Base-by-base conservation (phyloP, 1,140 invertebrate genomes). In the Mactra quadrangularis region DNA sequence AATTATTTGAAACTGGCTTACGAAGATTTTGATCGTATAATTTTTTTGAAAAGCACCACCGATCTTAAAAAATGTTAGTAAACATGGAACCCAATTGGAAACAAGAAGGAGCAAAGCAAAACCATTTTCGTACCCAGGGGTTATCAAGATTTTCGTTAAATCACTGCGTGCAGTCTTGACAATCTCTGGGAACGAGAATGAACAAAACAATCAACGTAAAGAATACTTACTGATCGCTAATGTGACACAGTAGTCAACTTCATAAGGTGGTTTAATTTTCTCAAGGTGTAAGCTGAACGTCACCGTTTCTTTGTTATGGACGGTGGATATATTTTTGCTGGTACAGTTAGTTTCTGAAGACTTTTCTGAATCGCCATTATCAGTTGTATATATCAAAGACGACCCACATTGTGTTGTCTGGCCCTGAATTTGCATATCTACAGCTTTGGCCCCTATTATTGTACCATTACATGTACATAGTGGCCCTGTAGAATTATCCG, bases 401-500 rank as follows among this genome's bases (percentile, higher is more conserved):
- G 64, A 50, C 2, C 64, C 64, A 31, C 64, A 68, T 27, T 27
- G 13, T 13, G 25, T 11, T 47, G 22, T 68, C 19, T 68, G 3
- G 41, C 45, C 64, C 0, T 68, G 9, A 22, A 68, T 25, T 19
- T 27, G 47, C 2, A 68, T 2, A 31, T 22, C 27, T 22, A 68
- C 29, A 33, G 47, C 45, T 47, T 68, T 68, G 4, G 64, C 64
- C 45, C 45, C 45, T 3, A 7, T 29, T 29, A 68, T 31, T 3
- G 45, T 31, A 4, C n/a, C 45, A n/a, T 50, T 68, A 50, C 64
- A 68, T 6, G 45, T 17, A 31, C 64, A 68, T 1, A 68, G 25
- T n/a, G 64, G 64, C 19, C 64, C 64, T 29, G 64, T 47, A 2
- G 64, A 68, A 19, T 68, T 68, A 15, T 68, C 64, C 1, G 64